phyloP scores from a whole-genome alignment of 2,113 vertebrate genomes.

The Sinocyclocheilus rhinocerous region DNA sequence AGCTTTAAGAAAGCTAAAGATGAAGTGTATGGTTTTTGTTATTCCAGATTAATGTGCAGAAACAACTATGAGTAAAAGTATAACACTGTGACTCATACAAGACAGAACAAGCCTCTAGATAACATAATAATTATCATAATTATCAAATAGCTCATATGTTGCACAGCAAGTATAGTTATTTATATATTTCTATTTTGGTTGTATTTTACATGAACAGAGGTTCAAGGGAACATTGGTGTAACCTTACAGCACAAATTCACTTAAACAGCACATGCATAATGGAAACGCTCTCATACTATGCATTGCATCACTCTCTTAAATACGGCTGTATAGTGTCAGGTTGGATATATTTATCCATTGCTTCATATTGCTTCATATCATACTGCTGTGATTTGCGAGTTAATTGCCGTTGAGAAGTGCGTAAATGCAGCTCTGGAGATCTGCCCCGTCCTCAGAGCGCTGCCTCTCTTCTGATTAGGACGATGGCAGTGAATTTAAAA shows the following conservation, averaged over 20 bases:
- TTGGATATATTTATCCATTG: conserved; percentile 67
- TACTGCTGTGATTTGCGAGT: conserved; percentile 59
- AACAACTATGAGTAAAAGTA: neutral
- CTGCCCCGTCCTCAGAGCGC: conserved; percentile 15
- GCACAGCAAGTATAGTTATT: neutral
- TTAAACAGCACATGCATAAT: no score
- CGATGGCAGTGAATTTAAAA: conserved; percentile 74
- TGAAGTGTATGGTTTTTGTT: neutral
- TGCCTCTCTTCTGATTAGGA: conserved; percentile 67
- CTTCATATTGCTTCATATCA: conserved; percentile 61
- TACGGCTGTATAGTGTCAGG: conserved; percentile 21
- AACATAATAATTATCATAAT: neutral
- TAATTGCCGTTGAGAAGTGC: conserved; percentile 72
- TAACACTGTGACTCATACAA: neutral
- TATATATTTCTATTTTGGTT: no score
- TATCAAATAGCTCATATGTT: neutral
- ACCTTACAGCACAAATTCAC: no score
- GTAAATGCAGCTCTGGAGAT: conserved; percentile 56
- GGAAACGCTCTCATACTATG: no score
- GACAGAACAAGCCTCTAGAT: no score
- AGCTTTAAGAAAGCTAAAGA: neutral
- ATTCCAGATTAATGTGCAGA: neutral
- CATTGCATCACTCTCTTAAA: no score
- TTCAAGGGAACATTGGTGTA: no score
- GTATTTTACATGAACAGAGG: no score